Evolutionary conservation across 2,888 invertebrate species (phyloP).

Genomic region (Oxycera nigricornis): DNA sequence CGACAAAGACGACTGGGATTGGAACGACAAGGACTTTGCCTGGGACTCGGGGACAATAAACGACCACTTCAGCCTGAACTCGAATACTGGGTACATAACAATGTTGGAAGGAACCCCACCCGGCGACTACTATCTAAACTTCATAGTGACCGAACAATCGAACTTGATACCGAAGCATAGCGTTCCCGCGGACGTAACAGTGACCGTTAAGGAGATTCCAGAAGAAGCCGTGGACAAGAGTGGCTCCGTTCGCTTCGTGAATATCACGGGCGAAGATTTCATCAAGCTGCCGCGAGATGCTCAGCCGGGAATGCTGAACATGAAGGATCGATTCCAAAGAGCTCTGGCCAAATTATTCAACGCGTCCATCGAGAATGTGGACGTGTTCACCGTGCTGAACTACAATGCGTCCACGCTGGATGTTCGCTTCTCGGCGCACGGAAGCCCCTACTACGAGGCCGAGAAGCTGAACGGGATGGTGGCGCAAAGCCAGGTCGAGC

Average conservation of each 20-base stretch:
- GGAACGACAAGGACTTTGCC: constrained; percentile 86
- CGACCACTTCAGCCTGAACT: constrained; percentile 76
- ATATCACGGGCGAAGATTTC: constrained; percentile 86
- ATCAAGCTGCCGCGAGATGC: constrained; percentile 65
- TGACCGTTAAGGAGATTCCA: constrained; percentile 85
- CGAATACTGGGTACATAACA: constrained; percentile 84
- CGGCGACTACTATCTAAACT: constrained; percentile 78
- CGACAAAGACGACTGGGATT: constrained; percentile 97
- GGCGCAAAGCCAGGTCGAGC: constrained; percentile 72
- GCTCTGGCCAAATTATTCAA: constrained; percentile 76
- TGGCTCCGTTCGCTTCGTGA: constrained; percentile 86
- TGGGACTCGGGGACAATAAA: constrained; percentile 67
- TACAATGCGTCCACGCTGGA: constrained; percentile 73
- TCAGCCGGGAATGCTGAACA: constrained; percentile 54
- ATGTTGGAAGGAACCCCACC: constrained; percentile 79
- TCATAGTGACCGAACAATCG: constrained; percentile 75
- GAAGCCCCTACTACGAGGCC: constrained; percentile 90
- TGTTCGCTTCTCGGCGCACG: constrained; percentile 90
- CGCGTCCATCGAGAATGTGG: constrained; percentile 82
- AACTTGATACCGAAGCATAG: constrained; percentile 68
- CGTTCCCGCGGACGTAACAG: constrained; percentile 84
- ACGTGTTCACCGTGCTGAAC: constrained; percentile 90
- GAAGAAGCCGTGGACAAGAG: constrained; percentile 92
- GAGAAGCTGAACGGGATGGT: constrained; percentile 87
- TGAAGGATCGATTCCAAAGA: constrained; percentile 62